Evolutionary conservation across 2,797 vertebrate species (phyloP), one percentile per base, ranked within the genome.

Genomic region (Xenentodon cancila): DNA sequence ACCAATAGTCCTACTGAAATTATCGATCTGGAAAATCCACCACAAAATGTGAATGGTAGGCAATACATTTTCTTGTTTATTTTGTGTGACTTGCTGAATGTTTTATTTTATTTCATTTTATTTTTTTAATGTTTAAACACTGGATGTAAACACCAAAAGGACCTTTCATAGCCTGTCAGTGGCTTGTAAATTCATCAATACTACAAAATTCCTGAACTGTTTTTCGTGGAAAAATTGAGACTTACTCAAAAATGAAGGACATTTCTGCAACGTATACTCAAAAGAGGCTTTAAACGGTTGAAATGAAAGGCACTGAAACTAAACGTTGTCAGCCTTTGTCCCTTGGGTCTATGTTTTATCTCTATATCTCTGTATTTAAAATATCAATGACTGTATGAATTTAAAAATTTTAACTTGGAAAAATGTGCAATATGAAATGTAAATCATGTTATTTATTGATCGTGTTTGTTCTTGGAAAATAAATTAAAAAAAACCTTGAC

Each of bases 391-490:
- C 94, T 97, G 95, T 98, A 97, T 92, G 93, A 95, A 97, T 93
- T 96, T 93, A 96, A 95, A 98, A 97, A 99, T 97, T 99, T 99
- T 97, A 98, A 94, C 92, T 94, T 94, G 90, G 77, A 93, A 95
- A 96, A 96, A 98, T 93, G 97, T 99, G 97, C 97, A 99, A 98
- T 99, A 99, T 95, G 95, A 96, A 94, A 99, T 99, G 97, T 99
- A 98, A 98, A 98, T 96, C 95, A 95, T 92, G 93, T 99, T 99
- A 99, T 99, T 99, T 99, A 99, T 99, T 98, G 93, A 93, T 94
- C 91, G 97, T 99, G 97, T 98, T 98, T 99, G 97, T 97, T 98
- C 96, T 97, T 98, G 96, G 93, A 96, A 98, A 98, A 96, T 96
- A 97, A 98, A 96, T 95, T 95, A 96, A 96, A 95, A 95, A 91